These are phyloP conservation scores for Tenthredo amoena DNA, from an alignment of 2,888 invertebrate genomes.

Conservation along the genomic window DNA sequence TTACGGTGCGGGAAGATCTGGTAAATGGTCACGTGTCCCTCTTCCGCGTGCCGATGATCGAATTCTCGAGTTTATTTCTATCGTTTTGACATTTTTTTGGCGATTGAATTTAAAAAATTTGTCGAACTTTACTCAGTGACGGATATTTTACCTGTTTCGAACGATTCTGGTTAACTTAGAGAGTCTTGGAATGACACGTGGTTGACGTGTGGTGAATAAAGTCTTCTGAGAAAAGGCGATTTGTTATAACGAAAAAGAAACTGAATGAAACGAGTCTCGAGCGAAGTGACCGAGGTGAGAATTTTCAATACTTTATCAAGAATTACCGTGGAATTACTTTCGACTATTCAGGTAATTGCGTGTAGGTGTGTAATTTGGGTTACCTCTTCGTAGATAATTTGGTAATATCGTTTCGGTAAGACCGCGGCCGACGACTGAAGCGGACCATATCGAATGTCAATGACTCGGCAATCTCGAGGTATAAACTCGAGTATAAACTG, in stretches of 20 bases:
- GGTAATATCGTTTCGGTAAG: background rate
- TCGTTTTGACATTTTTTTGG: background rate
- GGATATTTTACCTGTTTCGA: background rate
- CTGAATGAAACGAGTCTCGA: background rate
- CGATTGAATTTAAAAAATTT: background rate
- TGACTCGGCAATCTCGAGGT: slow-evolving; percentile 38
- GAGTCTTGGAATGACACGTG: background rate
- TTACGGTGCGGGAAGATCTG: background rate
- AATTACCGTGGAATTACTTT: slow-evolving; percentile 46
- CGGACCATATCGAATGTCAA: slow-evolving; percentile 30
- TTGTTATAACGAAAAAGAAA: background rate
- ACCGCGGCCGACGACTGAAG: slow-evolving; percentile 3
- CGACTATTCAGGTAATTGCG: slow-evolving; percentile 1
- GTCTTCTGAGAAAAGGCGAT: background rate
- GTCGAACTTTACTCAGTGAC: background rate
- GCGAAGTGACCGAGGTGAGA: background rate
- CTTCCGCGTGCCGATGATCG: slow-evolving; percentile 10
- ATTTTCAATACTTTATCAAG: background rate
- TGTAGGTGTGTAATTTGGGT: slow-evolving; percentile 32
- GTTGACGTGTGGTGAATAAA: background rate
- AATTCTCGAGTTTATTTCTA: background rate
- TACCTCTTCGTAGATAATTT: slow-evolving; percentile 25
- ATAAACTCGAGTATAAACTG: slow-evolving; percentile 24
- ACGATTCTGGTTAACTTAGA: background rate
- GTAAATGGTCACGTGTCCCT: slow-evolving; percentile 7